Percentiles rank a stretch among this genome's conserved stretches.
These are phyloP conservation scores for Pomatorhinus ruficollis DNA, from an alignment of 2,113 vertebrate species.

Conservation along the genomic window DNA sequence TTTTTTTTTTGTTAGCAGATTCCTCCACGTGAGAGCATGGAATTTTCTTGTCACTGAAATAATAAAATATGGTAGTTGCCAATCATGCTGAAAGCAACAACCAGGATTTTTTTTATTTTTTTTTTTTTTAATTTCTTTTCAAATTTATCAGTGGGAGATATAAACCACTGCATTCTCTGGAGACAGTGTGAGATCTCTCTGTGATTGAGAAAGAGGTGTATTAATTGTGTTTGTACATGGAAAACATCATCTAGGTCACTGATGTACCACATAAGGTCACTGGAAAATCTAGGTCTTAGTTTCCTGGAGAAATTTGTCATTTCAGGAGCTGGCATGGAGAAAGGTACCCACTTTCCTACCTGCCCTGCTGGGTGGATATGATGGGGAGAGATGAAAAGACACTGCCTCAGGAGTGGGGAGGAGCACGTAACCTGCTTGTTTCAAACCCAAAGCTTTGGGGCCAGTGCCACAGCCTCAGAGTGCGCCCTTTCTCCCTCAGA, in stretches of 20 bases:
- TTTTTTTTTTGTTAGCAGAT: slow-evolving; percentile 44
- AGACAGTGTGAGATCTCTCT: background rate
- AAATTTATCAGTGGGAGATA: background rate
- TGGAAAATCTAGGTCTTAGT: background rate
- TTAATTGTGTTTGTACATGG: background rate
- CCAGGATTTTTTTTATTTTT: background rate
- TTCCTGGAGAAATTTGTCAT: background rate
- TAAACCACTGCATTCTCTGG: background rate
- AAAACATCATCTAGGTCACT: background rate
- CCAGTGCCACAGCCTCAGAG: background rate
- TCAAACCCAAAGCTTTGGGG: background rate
- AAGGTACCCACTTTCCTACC: background rate
- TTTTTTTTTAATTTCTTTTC: background rate
- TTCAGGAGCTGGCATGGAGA: background rate
- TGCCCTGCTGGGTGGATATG: background rate
- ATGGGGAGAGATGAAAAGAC: background rate
- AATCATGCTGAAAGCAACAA: background rate
- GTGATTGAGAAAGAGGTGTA: background rate
- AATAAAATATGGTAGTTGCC: background rate
- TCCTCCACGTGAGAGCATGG: slow-evolving; percentile 4
- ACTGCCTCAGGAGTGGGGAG: background rate
- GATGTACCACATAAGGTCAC: background rate
- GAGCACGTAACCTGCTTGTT: background rate
- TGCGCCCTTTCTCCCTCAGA: background rate
- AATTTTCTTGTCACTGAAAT: slow-evolving; percentile 28